A percentile compares a stretch with the other conserved stretches of the same genome.
These are phyloP conservation scores for Drosophila putrida DNA, from an alignment of 2,888 invertebrate genomes.

Conservation along the genomic window DNA sequence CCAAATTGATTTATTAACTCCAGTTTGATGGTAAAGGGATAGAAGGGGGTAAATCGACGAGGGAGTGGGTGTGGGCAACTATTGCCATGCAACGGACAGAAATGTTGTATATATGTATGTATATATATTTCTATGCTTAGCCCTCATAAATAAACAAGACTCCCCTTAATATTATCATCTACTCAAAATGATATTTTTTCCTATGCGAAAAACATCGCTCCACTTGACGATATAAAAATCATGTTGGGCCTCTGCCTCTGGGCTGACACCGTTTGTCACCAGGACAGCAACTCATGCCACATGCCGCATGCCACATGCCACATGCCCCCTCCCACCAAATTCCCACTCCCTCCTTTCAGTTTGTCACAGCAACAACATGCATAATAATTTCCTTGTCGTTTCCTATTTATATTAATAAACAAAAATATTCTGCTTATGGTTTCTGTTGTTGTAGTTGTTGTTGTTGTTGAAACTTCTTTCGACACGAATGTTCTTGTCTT, in stretches of 20 bases:
- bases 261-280: conserved; percentile 84
- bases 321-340: neutral
- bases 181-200: conserved; percentile 52
- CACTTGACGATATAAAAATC: conserved; percentile 49
- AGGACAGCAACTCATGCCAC: conserved; percentile 59
- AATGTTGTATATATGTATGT: conserved; percentile 16
- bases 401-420: conserved; percentile 80
- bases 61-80: neutral
- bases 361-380: conserved; percentile 47
- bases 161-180: conserved; percentile 38
- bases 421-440: conserved; percentile 45
- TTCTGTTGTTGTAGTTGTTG: conserved; percentile 38
- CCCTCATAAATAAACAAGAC: conserved; percentile 76
- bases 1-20: conserved; percentile 81
- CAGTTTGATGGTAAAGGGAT: conserved; percentile 11
- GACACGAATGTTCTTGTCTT: conserved; percentile 60
- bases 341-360: conserved; percentile 2
- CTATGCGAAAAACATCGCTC: conserved; percentile 49
- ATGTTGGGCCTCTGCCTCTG: conserved; percentile 21
- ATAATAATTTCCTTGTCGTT: conserved; percentile 69
- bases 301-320: conserved; percentile 18
- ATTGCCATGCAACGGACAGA: conserved; percentile 59
- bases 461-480: conserved; percentile 72
- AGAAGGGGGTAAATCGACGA: neutral
- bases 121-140: conserved; percentile 51